Conservation (phyloP, 2,888 invertebrate species). For the Muschampia plurimacula region DNA sequence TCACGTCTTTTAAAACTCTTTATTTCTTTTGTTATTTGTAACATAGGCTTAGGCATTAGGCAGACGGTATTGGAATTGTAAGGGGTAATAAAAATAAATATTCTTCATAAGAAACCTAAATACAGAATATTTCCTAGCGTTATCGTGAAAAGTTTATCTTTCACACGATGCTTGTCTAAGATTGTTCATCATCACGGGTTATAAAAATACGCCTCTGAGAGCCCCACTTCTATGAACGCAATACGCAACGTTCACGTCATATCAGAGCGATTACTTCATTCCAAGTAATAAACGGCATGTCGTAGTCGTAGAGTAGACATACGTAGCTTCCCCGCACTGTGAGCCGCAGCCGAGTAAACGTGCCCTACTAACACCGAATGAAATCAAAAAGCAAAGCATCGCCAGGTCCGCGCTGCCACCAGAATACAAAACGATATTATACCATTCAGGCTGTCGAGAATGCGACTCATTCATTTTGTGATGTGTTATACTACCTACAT, state of each 20-base stretch:
- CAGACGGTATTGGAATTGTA: too few species aligned
- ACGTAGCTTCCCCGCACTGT: slow-evolving; percentile 51
- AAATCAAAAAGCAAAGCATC: slow-evolving; percentile 67
- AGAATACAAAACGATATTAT: slow-evolving; percentile 62
- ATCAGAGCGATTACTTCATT: slow-evolving; percentile 60
- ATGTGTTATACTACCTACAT: not conserved
- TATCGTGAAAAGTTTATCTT: too few species aligned
- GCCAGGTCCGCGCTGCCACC: slow-evolving; percentile 46
- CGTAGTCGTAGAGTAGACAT: not conserved
- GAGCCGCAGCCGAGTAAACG: slow-evolving; percentile 61
- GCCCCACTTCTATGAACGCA: slow-evolving; percentile 43
- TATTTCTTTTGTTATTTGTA: too few species aligned
- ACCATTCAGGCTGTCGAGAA: slow-evolving; percentile 51
- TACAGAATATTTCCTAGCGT: too few species aligned
- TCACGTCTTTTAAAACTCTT: too few species aligned
- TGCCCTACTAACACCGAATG: slow-evolving; percentile 77
- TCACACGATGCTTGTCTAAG: too few species aligned
- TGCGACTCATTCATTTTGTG: slow-evolving; percentile 53
- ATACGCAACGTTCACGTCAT: slow-evolving; percentile 47
- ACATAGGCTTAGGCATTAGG: too few species aligned
- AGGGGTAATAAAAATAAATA: too few species aligned
- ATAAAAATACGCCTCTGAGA: slow-evolving; percentile 45
- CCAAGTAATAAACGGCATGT: slow-evolving; percentile 53
- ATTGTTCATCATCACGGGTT: not conserved
- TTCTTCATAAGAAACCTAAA: too few species aligned